Evolutionary conservation across 2,113 vertebrate species (phyloP).

Genomic region (Rhynchopsitta pachyrhyncha): DNA sequence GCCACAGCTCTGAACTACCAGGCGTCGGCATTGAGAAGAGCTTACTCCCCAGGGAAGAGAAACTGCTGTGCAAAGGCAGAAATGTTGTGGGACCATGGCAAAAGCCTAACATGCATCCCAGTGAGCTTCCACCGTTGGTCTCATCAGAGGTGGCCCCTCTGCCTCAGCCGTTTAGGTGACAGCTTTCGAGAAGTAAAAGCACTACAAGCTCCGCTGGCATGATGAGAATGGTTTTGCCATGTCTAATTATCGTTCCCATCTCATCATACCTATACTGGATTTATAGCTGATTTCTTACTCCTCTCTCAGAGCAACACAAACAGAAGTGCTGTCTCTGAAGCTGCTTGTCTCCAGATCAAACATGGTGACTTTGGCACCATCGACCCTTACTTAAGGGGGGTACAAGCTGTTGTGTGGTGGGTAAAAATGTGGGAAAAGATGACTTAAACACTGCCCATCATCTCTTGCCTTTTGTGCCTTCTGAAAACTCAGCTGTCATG

Average conservation of each 20-base stretch:
- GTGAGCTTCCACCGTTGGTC: fast-evolving
- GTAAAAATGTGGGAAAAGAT: not conserved
- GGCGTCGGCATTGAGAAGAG: not conserved
- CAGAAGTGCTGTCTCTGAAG: fast-evolving
- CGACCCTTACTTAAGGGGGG: too few relatives aligned
- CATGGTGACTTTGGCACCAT: fast-evolving
- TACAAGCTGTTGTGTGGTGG: fast-evolving
- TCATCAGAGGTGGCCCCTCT: not conserved
- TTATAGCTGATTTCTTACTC: not conserved
- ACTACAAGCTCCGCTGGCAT: fast-evolving
- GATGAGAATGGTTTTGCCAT: not conserved
- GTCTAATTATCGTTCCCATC: not conserved
- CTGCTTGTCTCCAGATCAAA: not conserved
- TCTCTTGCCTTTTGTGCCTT: not conserved
- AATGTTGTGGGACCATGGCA: fast-evolving
- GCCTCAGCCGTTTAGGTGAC: not conserved
- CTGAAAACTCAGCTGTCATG: not conserved
- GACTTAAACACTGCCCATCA: not conserved
- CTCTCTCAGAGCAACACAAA: not conserved
- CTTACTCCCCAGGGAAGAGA: fast-evolving
- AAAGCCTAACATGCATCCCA: not conserved
- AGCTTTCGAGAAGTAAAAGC: not conserved
- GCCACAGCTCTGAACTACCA: too few relatives aligned
- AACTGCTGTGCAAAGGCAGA: not conserved
- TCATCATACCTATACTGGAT: not conserved